phyloP scores from a whole-genome alignment of 2,113 vertebrate genomes.

The Ceuthmochares aereus region DNA sequence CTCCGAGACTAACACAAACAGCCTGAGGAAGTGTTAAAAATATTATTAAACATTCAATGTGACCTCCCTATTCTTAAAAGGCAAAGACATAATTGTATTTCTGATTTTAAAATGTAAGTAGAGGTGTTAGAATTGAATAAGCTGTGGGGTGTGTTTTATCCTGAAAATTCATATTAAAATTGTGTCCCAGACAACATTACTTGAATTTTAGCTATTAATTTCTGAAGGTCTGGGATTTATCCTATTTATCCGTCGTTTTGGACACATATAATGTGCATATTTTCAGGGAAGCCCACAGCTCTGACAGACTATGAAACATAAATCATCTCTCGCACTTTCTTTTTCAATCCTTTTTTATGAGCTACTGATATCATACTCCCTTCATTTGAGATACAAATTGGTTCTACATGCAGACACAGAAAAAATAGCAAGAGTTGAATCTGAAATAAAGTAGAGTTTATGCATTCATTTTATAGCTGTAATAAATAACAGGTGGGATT shows the following conservation, averaged over 20 bases:
- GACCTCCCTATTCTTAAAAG: background rate
- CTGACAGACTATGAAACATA: background rate
- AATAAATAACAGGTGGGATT: conserved; percentile 27
- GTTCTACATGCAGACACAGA: background rate
- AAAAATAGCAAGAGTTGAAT: conserved; percentile 1
- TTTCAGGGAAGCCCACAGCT: background rate
- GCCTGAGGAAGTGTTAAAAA: background rate
- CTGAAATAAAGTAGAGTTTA: conserved; percentile 17
- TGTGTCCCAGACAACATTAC: background rate
- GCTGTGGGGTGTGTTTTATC: background rate
- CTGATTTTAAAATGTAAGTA: background rate
- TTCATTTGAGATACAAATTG: conserved; percentile 4
- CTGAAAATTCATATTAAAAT: background rate
- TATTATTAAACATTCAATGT: background rate
- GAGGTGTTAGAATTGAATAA: background rate
- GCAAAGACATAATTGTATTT: background rate
- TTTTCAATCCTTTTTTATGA: background rate
- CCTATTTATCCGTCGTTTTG: background rate
- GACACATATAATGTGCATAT: background rate
- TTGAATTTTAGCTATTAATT: background rate
- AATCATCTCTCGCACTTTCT: background rate
- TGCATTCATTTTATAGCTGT: background rate
- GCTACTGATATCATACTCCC: background rate
- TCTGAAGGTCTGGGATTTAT: background rate
- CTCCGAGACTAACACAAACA: background rate